These are phyloP conservation scores for Channa argus DNA, from an alignment of 2,113 vertebrate species.

Conservation along the genomic window DNA sequence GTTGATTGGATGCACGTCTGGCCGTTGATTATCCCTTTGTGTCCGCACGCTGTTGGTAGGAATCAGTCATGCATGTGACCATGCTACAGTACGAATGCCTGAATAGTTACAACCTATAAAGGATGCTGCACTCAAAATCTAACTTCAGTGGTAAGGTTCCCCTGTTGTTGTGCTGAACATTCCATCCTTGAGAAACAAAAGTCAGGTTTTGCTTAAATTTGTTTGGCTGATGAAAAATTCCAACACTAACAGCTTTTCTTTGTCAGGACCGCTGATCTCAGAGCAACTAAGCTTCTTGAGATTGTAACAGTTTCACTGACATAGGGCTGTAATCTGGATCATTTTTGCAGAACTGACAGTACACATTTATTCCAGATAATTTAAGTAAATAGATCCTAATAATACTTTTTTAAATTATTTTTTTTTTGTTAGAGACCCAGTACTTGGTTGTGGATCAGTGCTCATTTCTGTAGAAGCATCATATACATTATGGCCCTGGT, in stretches of 20 bases:
- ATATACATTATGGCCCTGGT: neutral
- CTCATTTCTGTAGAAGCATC: slow-evolving; percentile 5
- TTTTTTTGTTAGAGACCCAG: neutral
- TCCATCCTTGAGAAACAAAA: too few relatives aligned
- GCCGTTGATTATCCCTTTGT: slow-evolving; percentile 47
- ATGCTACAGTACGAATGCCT: slow-evolving; percentile 52
- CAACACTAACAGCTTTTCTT: too few relatives aligned
- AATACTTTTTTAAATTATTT: too few relatives aligned
- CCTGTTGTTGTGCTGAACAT: too few relatives aligned
- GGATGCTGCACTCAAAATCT: neutral
- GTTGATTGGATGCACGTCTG: slow-evolving; percentile 55
- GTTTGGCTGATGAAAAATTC: neutral
- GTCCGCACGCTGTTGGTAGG: slow-evolving; percentile 73
- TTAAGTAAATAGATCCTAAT: too few relatives aligned
- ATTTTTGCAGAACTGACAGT: too few relatives aligned
- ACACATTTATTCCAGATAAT: too few relatives aligned
- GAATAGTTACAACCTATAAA: slow-evolving; percentile 13
- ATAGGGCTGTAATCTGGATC: too few relatives aligned
- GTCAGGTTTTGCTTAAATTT: neutral
- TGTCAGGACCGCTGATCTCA: too few relatives aligned
- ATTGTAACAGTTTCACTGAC: too few relatives aligned
- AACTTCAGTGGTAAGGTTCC: neutral
- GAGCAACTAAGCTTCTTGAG: too few relatives aligned
- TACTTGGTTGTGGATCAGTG: slow-evolving; percentile 13
- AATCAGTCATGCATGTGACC: slow-evolving; percentile 65